phyloP scores from a whole-genome alignment of 2,888 invertebrate genomes.

The Polia nebulosa region DNA sequence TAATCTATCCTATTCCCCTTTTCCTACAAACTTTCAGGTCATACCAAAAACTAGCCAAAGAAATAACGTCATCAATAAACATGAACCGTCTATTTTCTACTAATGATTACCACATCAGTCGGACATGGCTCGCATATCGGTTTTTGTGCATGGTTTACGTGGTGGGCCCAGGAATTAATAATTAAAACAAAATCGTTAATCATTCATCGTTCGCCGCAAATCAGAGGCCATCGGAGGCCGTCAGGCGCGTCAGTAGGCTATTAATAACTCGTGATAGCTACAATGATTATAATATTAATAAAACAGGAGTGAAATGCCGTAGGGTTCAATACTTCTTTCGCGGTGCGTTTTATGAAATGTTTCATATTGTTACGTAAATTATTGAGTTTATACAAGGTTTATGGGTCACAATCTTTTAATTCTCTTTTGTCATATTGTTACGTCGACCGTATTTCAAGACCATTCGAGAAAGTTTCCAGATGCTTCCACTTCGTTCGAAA shows the following conservation, averaged over 20 bases:
- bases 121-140: slow-evolving; percentile 21
- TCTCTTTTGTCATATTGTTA: no score
- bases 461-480: no score
- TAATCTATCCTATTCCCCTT: not conserved
- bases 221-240: slow-evolving; percentile 65
- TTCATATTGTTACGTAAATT: slow-evolving; percentile 5
- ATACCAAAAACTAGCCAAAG: not conserved
- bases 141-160: slow-evolving; percentile 49
- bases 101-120: slow-evolving; percentile 39
- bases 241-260: slow-evolving; percentile 67
- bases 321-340: slow-evolving; percentile 27
- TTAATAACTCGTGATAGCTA: slow-evolving; percentile 75
- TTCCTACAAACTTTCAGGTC: not conserved
- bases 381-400: not conserved
- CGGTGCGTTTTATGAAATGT: slow-evolving; percentile 8
- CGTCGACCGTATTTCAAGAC: no score
- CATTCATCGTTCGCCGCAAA: slow-evolving; percentile 68
- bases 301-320: slow-evolving; percentile 61
- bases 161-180: slow-evolving; percentile 64
- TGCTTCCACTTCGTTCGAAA: no score
- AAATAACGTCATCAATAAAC: slow-evolving; percentile 22
- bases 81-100: slow-evolving; percentile 32
- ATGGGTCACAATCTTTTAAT: not conserved
- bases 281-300: slow-evolving; percentile 67
- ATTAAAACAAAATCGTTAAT: slow-evolving; percentile 71